phyloP scores from a whole-genome alignment of 2,797 vertebrate genomes.

The Smutsia temminckii region DNA sequence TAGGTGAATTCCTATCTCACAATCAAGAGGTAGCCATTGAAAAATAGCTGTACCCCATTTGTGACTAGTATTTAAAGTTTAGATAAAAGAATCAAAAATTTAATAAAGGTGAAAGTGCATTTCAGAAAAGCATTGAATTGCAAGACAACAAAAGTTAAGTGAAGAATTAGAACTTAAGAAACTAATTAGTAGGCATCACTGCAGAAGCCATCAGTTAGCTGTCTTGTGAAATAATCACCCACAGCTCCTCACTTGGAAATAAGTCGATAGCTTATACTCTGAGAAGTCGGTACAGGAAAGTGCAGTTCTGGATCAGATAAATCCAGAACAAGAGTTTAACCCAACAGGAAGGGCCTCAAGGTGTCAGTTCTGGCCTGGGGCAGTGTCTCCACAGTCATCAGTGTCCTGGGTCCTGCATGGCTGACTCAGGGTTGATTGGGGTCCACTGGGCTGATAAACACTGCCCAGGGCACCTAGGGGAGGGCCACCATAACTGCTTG shows the following conservation, averaged over 20 bases:
- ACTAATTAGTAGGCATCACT: neutral
- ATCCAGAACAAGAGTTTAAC: neutral
- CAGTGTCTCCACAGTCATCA: neutral
- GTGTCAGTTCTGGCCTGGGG: neutral
- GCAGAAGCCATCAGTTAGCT: neutral
- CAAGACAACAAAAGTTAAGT: neutral
- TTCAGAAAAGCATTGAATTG: neutral
- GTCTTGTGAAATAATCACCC: neutral
- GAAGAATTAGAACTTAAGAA: neutral
- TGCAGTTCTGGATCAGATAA: neutral
- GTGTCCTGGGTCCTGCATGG: neutral
- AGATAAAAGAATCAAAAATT: neutral
- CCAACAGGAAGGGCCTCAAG: neutral
- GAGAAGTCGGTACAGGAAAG: neutral
- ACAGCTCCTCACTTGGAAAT: neutral
- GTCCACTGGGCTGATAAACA: neutral
- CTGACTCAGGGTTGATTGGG: neutral
- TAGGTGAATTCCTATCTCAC: neutral
- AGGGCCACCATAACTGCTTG: neutral
- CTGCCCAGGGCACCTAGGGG: neutral
- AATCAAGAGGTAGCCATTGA: neutral
- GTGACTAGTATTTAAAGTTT: neutral
- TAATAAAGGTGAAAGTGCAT: neutral
- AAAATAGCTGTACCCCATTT: neutral
- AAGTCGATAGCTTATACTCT: neutral